Conservation (phyloP, 2,888 invertebrate species). For the Rotaria socialis region DNA sequence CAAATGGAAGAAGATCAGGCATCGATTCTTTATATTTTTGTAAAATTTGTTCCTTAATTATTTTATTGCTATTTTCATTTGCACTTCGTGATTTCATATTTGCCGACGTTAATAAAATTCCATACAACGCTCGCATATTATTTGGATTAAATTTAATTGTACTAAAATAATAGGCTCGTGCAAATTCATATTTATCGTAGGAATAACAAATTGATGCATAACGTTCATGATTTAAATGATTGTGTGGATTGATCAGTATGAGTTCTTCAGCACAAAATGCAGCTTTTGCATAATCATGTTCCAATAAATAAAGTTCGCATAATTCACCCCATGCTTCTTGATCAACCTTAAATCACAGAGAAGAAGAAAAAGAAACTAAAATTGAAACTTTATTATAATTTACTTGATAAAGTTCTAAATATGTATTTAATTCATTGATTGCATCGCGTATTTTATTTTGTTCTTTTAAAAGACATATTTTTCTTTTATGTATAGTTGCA, state of each 20-base stretch:
- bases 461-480: slow-evolving; percentile 83
- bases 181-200: slow-evolving; percentile 84
- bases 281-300: slow-evolving; percentile 82
- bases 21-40: slow-evolving; percentile 36
- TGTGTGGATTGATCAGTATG: slow-evolving; percentile 87
- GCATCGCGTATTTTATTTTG: slow-evolving; percentile 78
- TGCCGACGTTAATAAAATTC: slow-evolving; percentile 68
- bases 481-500: slow-evolving; percentile 81
- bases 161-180: slow-evolving; percentile 85
- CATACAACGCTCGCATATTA: slow-evolving; percentile 84
- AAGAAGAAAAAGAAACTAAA: not conserved
- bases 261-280: slow-evolving; percentile 92
- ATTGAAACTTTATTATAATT: slow-evolving; percentile 41
- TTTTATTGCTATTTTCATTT: not conserved
- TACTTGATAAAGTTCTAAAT: slow-evolving; percentile 77
- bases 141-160: slow-evolving; percentile 56
- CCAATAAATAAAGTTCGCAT: slow-evolving; percentile 80
- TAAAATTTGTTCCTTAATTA: slow-evolving; percentile 27
- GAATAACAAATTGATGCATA: slow-evolving; percentile 70
- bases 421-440: slow-evolving; percentile 84
- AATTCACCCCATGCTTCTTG: slow-evolving; percentile 97
- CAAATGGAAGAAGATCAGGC: not conserved
- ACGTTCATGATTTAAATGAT: slow-evolving; percentile 83
- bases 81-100: slow-evolving; percentile 6
- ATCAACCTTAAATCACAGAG: slow-evolving; percentile 63